Conservation (phyloP, 2,888 invertebrate genomes). For the Atherix ibis region DNA sequence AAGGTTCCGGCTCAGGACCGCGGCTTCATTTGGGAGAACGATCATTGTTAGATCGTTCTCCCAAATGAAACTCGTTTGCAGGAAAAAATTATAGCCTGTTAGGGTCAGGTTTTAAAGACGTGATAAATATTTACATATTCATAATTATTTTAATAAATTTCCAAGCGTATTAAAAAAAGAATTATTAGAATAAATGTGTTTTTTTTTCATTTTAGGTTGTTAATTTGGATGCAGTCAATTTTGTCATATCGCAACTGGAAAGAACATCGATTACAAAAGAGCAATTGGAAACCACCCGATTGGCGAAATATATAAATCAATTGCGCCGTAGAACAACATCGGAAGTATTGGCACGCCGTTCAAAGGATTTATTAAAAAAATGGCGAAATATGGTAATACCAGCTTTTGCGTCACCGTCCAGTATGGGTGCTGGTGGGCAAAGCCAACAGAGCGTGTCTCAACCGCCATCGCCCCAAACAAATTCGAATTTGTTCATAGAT, state of each 20-base stretch:
- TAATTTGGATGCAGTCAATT: conserved; percentile 85
- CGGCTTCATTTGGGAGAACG: no score
- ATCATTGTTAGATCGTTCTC: no score
- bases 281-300: conserved; percentile 62
- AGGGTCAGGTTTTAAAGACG: no score
- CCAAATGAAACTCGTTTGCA: no score
- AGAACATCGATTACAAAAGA: conserved; percentile 42
- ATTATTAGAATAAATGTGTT: no score
- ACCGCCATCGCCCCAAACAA: conserved; percentile 15
- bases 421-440: conserved; percentile 2
- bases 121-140: no score
- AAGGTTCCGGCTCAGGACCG: no score
- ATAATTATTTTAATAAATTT: no score
- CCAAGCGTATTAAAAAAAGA: no score
- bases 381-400: conserved; percentile 82
- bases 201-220: conserved; percentile 89
- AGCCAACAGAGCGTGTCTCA: conserved; percentile 11
- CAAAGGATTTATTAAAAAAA: conserved; percentile 79
- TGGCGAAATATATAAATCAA: conserved; percentile 88
- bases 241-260: conserved; percentile 88
- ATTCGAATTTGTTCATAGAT: conserved; percentile 9
- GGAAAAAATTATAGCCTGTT: no score
- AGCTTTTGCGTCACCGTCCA: conserved; percentile 8
- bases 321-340: conserved; percentile 72
- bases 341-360: conserved; percentile 70